A percentile compares a stretch with the other conserved stretches of the same genome.
These are phyloP conservation scores for Onchidella celtica DNA, from an alignment of 2,888 invertebrate species.

Conservation along the genomic window DNA sequence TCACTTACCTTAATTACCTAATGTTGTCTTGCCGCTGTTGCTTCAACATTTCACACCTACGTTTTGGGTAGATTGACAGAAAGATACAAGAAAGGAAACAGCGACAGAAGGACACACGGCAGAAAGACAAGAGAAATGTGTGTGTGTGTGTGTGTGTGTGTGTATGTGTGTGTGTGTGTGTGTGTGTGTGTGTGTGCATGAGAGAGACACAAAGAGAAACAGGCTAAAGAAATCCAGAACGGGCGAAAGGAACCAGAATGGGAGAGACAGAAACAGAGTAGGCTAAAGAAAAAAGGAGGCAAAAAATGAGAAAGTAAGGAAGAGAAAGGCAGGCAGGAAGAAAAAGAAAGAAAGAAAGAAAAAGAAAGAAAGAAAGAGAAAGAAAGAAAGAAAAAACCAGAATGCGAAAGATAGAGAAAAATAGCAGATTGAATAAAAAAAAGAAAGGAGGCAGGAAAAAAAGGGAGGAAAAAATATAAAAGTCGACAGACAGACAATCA, in stretches of 20 bases:
- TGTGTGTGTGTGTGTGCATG: neutral
- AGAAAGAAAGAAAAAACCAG: no score
- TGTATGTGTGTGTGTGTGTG: neutral
- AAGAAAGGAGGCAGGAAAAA: neutral
- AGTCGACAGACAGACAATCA: neutral
- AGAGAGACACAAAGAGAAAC: neutral
- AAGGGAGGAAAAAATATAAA: neutral
- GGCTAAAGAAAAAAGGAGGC: neutral
- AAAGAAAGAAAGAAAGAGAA: neutral
- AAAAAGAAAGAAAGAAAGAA: neutral
- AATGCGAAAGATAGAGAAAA: neutral
- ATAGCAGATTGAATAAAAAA: neutral
- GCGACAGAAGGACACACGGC: no score
- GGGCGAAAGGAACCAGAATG: neutral
- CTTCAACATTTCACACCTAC: no score
- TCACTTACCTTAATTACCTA: no score
- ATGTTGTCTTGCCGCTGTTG: no score
- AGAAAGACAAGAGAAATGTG: no score
- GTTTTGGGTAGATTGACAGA: no score
- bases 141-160: neutral
- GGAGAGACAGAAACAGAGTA: neutral
- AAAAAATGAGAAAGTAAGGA: neutral
- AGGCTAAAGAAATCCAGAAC: neutral
- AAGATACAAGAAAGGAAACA: no score
- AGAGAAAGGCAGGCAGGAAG: neutral